phyloP scores from a whole-genome alignment of 2,888 invertebrate genomes.

The Phytoseiulus persimilis region DNA sequence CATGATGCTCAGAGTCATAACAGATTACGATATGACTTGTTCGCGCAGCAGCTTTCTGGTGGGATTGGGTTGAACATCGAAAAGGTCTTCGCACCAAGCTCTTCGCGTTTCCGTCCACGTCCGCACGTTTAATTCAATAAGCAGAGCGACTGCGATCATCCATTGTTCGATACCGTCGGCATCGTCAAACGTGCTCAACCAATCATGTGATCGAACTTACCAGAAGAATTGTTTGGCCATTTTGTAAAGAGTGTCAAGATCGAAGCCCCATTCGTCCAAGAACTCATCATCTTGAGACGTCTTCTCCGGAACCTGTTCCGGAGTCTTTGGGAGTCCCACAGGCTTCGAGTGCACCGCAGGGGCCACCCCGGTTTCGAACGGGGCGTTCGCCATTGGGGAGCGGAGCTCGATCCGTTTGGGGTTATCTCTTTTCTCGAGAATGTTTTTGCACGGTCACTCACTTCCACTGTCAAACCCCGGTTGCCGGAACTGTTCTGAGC shows the following conservation, averaged over 20 bases:
- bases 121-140: not conserved
- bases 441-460: not conserved
- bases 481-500: not conserved
- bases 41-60: not conserved
- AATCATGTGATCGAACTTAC: slow-evolving; percentile 13
- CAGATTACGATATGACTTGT: not conserved
- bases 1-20: slow-evolving; percentile 37
- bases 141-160: slow-evolving; percentile 15
- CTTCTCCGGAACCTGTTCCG: not conserved
- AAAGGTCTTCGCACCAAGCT: not conserved
- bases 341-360: slow-evolving; percentile 32
- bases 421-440: not conserved
- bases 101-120: not conserved
- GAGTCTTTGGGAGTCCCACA: not conserved
- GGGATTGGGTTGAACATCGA: not conserved
- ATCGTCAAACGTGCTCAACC: not conserved
- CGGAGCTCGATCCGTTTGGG: not conserved
- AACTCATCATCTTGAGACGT: slow-evolving; percentile 12
- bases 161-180: slow-evolving; percentile 23
- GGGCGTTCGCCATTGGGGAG: slow-evolving; percentile 19
- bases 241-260: slow-evolving; percentile 69
- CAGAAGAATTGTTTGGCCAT: slow-evolving; percentile 74
- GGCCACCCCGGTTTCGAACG: slow-evolving; percentile 9
- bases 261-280: slow-evolving; percentile 51
- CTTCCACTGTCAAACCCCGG: not conserved